Percentiles rank a stretch among this genome's conserved stretches.
Evolutionary conservation across 2,113 vertebrate genomes (phyloP).

Genomic region (Nanorana parkeri): DNA sequence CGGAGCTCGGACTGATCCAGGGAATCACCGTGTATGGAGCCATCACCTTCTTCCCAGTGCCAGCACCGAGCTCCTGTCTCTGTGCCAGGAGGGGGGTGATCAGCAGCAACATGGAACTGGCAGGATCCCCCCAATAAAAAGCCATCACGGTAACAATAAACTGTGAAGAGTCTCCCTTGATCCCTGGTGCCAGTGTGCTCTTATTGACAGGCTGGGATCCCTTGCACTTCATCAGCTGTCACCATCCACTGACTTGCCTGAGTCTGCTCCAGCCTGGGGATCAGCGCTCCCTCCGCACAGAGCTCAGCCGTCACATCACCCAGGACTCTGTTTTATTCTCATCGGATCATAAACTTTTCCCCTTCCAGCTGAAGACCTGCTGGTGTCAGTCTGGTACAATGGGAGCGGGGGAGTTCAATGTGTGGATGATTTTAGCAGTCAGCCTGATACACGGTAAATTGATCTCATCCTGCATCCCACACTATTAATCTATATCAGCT

Average conservation of each 20-base stretch:
- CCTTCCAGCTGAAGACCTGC: constrained; percentile 30
- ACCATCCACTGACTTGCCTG: constrained; percentile 17
- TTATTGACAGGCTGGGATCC: constrained; percentile 38
- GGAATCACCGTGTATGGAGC: constrained; percentile 40
- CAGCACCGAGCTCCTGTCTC: constrained; percentile 2
- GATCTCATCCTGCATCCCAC: neutral
- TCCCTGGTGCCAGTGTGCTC: constrained; percentile 2
- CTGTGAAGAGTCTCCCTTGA: constrained; percentile 5
- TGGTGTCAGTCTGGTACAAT: constrained; percentile 56
- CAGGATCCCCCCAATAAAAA: constrained; percentile 9
- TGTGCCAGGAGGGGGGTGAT: constrained; percentile 17
- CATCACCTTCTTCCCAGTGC: constrained; percentile 25
- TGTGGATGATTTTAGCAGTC: constrained; percentile 68
- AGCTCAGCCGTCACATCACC: neutral
- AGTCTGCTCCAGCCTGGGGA: constrained; percentile 20
- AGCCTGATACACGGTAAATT: constrained; percentile 71
- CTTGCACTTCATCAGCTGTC: constrained; percentile 33
- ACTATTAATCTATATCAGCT: constrained; percentile 22
- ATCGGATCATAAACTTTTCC: constrained; percentile 42
- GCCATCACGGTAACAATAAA: neutral
- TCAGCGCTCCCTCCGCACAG: neutral
- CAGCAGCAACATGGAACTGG: constrained; percentile 14
- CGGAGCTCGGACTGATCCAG: constrained; percentile 38
- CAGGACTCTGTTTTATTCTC: constrained; percentile 27
- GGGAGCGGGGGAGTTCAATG: constrained; percentile 64